These are phyloP conservation scores for Chaetodon auriga DNA, from an alignment of 2,113 vertebrate genomes.

Conservation along the genomic window DNA sequence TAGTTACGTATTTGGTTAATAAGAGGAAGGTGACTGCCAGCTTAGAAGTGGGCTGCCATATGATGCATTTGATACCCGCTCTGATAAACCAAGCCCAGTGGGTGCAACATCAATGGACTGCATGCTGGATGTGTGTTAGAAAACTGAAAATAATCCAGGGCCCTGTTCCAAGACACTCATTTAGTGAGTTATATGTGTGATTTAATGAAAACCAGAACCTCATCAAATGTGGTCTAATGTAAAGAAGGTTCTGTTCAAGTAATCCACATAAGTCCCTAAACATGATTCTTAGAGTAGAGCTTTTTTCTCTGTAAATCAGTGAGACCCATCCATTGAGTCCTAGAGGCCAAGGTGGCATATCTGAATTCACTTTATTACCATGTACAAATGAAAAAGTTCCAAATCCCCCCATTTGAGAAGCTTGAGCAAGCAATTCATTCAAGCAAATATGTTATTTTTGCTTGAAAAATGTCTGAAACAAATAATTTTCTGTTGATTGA, in stretches of 20 bases:
- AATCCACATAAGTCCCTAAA: not conserved
- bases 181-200: not conserved
- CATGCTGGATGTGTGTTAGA: not conserved
- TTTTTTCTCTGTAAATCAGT: too few relatives aligned
- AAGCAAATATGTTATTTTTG: not conserved
- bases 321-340: too few relatives aligned
- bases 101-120: not conserved
- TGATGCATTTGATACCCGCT: not conserved
- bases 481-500: too few relatives aligned
- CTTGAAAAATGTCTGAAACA: not conserved
- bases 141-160: not conserved
- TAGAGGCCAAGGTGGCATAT: too few relatives aligned
- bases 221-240: not conserved
- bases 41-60: not conserved
- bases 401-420: not conserved
- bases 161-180: not conserved
- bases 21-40: not conserved
- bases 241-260: not conserved
- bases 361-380: not conserved
- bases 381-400: not conserved
- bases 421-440: not conserved
- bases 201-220: not conserved
- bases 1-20: slow-evolving; percentile 12
- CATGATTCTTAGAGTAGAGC: too few relatives aligned
- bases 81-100: not conserved